phyloP scores from a whole-genome alignment of 1,140 invertebrate species.

The Drosophila willistoni region DNA sequence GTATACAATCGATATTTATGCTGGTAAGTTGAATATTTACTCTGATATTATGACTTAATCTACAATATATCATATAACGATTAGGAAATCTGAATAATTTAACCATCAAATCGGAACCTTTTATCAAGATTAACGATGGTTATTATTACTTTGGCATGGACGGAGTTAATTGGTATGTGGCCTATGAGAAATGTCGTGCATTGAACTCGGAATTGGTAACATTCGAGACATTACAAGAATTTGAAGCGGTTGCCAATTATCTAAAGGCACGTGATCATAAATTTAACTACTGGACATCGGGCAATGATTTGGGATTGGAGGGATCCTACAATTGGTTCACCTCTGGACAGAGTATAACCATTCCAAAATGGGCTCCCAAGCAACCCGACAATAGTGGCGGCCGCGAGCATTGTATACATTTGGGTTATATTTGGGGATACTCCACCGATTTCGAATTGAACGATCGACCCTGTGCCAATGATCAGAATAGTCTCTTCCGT shows the following conservation, averaged over 20 bases:
- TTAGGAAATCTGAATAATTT: conserved; percentile 27
- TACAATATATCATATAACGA: neutral
- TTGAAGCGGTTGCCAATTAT: conserved; percentile 18
- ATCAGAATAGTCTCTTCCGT: conserved; percentile 30
- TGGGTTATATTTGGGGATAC: conserved; percentile 27
- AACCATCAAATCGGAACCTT: conserved; percentile 27
- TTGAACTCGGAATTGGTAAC: conserved; percentile 38
- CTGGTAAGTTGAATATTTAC: conserved; percentile 16
- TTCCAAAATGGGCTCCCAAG: conserved; percentile 29
- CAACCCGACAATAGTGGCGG: conserved; percentile 49
- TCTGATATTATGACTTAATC: no score
- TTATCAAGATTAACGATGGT: conserved; percentile 25
- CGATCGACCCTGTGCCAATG: conserved; percentile 29
- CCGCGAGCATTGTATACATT: conserved; percentile 45
- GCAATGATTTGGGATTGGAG: conserved; percentile 43
- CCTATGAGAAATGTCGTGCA: conserved; percentile 39
- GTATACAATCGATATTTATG: conserved; percentile 23
- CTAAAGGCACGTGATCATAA: neutral
- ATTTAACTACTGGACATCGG: conserved; percentile 41
- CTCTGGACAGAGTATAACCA: conserved; percentile 31
- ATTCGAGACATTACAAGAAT: conserved; percentile 40
- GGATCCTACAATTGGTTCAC: conserved; percentile 44
- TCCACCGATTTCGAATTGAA: conserved; percentile 35
- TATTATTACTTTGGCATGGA: conserved; percentile 44
- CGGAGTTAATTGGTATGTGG: conserved; percentile 37